These are phyloP conservation scores for Suncus etruscus DNA, from an alignment of 2,113 vertebrate genomes.

Conservation along the genomic window DNA sequence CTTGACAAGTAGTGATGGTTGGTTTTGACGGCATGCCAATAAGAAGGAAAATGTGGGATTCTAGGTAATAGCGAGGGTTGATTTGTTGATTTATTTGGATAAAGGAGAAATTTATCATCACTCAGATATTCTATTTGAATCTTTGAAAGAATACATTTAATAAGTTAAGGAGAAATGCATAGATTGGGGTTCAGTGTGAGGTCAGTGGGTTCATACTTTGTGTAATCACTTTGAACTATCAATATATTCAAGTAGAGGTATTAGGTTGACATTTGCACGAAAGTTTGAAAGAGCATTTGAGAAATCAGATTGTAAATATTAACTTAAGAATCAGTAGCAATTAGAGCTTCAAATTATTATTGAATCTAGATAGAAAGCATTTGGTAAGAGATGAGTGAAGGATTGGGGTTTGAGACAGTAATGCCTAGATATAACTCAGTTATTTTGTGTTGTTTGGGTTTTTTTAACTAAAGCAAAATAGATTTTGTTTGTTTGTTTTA, in stretches of 20 bases:
- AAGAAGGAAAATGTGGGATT: conserved; percentile 25
- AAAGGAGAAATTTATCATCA: conserved; percentile 10
- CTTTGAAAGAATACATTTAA: conserved; percentile 15
- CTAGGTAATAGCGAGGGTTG: conserved; percentile 37
- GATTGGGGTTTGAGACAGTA: background rate
- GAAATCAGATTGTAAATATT: background rate
- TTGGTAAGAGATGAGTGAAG: background rate
- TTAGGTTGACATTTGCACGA: background rate
- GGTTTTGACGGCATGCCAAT: background rate
- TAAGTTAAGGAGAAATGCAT: conserved; percentile 8
- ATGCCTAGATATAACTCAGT: background rate
- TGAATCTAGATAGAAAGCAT: background rate
- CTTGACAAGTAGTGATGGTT: conserved; percentile 21
- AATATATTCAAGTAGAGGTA: background rate
- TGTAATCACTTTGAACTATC: conserved; percentile 44
- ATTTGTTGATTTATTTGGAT: conserved; percentile 20
- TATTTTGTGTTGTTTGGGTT: no score
- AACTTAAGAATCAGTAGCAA: background rate
- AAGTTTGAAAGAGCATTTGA: background rate
- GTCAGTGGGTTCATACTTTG: conserved; percentile 7
- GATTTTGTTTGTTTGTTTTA: no score
- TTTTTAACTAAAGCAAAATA: no score
- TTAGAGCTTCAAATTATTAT: conserved; percentile 27
- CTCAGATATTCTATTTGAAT: background rate
- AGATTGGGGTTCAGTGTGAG: background rate